These are phyloP conservation scores for Burhinus bistriatus DNA, from an alignment of 2,113 vertebrate species.

Conservation along the genomic window DNA sequence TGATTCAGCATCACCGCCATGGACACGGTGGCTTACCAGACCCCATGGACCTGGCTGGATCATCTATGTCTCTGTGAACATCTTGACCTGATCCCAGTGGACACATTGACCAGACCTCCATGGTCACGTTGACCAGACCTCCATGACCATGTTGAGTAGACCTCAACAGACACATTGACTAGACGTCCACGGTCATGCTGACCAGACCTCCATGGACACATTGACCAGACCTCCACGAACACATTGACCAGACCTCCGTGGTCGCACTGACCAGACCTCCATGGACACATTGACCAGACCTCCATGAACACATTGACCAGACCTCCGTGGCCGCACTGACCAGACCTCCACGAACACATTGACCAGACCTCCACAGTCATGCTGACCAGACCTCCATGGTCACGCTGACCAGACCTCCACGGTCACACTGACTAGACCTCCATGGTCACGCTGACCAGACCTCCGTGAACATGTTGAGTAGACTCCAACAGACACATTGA, in stretches of 20 bases:
- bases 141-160: neutral
- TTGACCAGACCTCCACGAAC: neutral
- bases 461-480: rapidly evolving
- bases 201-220: too few species aligned
- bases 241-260: neutral
- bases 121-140: neutral
- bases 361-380: too few species aligned
- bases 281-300: too few species aligned
- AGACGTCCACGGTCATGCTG: neutral
- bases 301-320: too few species aligned
- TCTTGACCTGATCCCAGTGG: too few species aligned
- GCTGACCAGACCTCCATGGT: rapidly evolving
- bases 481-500: neutral
- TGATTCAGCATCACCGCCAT: neutral
- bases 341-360: too few species aligned
- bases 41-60: neutral
- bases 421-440: too few species aligned
- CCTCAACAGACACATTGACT: neutral
- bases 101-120: neutral
- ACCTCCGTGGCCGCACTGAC: neutral
- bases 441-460: rapidly evolving
- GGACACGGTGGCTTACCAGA: neutral
- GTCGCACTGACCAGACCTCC: rapidly evolving
- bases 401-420: rapidly evolving
- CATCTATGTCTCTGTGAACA: neutral